Evolutionary conservation across 2,113 vertebrate genomes (phyloP), one percentile per base, ranked within the genome.

Genomic region (Heliornis fulica): DNA sequence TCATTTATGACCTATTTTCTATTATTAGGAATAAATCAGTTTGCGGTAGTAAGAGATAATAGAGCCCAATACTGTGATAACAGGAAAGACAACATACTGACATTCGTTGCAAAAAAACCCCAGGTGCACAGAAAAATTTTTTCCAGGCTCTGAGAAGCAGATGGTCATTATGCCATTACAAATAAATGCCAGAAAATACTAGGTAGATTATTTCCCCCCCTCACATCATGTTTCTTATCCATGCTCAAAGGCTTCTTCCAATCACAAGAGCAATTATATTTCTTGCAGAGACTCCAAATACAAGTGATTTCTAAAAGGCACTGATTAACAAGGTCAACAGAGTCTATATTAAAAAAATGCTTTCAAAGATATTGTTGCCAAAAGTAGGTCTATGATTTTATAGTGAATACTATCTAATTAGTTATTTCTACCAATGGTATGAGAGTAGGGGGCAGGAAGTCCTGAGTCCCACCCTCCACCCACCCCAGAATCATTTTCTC

Each of bases 1-100:
- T 92, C 17, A 65, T 94, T 93, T 96, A 65, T 84, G 81, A 89
- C 94, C 95, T 68, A 61, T 87, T 96, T 97, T 95, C 87, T 82
- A 82, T 96, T 91, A 71, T 84, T 89, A 96, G 77, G 77, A 94
- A 84, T 65, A 72, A 96, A 85, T 71, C 80, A 71, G 40, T 95
- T 87, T 93, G 60, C 57, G 64, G 61, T 60, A 75, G 69, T 87
- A 92, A 60, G 31, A 91, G 87, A 38, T 56, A 95, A 50, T 9
- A 60, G 36, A 75, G n/a, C 22, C 60, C 3, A 4, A 15, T 54
- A 50, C 72, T 4, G 0, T 15, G 60, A 46, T 79, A 94, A 84
- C 61, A 95, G 65, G 69, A 84, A 78, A 94, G 48, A 40, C 60
- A 94, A 84, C 80, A 65, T n/a, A 72, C 34, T 84, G 77, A 71